Conservation (phyloP, 1,140 invertebrate genomes). For the Plutomurus gul region DNA sequence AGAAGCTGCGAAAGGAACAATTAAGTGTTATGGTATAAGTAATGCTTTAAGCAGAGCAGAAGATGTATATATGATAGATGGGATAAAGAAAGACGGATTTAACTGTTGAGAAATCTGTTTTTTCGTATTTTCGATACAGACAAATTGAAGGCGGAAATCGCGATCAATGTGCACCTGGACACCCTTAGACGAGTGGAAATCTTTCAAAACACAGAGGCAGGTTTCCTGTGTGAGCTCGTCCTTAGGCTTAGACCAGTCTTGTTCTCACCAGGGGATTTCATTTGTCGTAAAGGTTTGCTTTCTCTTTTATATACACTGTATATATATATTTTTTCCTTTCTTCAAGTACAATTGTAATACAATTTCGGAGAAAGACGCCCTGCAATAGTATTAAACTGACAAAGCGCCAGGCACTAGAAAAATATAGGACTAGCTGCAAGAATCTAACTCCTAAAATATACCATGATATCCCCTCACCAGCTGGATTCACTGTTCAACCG, state of each 20-base stretch:
- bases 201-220: conserved; percentile 98
- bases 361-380: too few relatives aligned
- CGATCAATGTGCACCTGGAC: conserved; percentile 98
- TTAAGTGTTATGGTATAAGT: not conserved
- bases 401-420: too few relatives aligned
- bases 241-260: conserved; percentile 89
- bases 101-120: conserved; percentile 27
- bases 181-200: conserved; percentile 97
- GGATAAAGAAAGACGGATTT: not conserved
- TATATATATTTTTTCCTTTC: conserved; percentile 2
- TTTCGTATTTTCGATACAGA: conserved; percentile 63
- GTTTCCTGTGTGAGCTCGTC: conserved; percentile 96
- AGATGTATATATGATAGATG: not conserved
- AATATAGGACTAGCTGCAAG: too few relatives aligned
- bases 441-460: too few relatives aligned
- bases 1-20: too few relatives aligned
- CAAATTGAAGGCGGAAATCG: conserved; percentile 97
- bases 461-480: too few relatives aligned
- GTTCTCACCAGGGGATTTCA: conserved; percentile 97
- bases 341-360: not conserved
- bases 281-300: conserved; percentile 92
- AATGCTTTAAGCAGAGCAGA: conserved; percentile 7
- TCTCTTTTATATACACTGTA: conserved; percentile 7
- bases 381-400: too few relatives aligned
- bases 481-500: too few relatives aligned